Evolutionary conservation across 2,113 vertebrate species (phyloP).

Genomic region (Sturnira hondurensis): DNA sequence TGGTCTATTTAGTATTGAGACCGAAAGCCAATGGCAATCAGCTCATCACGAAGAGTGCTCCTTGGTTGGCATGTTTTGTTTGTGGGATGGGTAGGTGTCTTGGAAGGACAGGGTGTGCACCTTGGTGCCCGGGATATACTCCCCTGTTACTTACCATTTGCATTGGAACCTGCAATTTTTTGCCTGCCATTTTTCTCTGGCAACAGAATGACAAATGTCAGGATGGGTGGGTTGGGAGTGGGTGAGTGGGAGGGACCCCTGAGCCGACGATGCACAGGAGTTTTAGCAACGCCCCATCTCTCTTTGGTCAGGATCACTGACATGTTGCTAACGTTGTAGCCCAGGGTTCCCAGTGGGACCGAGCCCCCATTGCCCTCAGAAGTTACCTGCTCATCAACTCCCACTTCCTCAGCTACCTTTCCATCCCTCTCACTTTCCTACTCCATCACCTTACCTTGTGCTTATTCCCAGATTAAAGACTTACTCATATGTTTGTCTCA

Average conservation of each 20-base stretch:
- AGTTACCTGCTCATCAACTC: background rate
- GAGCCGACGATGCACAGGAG: background rate
- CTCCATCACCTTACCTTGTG: background rate
- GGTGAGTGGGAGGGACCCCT: background rate
- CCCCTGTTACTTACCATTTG: background rate
- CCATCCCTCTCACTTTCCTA: background rate
- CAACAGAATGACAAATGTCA: background rate
- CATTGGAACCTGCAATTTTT: background rate
- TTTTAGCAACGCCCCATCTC: background rate
- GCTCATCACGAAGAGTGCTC: background rate
- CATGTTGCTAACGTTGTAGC: background rate
- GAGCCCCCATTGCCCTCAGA: background rate
- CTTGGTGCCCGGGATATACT: background rate
- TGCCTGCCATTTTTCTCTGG: background rate
- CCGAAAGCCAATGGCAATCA: background rate
- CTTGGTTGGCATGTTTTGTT: background rate
- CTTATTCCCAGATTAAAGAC: background rate
- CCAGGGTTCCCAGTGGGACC: background rate
- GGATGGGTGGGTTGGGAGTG: background rate
- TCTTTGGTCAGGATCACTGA: background rate
- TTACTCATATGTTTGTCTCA: background rate
- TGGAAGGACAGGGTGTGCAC: background rate
- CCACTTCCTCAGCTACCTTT: background rate
- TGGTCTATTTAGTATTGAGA: background rate
- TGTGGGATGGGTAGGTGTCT: background rate